Percentiles rank a stretch among this genome's conserved stretches.
Evolutionary conservation across 1,140 invertebrate genomes (phyloP).

Genomic region (Calliopsis andreniformis): DNA sequence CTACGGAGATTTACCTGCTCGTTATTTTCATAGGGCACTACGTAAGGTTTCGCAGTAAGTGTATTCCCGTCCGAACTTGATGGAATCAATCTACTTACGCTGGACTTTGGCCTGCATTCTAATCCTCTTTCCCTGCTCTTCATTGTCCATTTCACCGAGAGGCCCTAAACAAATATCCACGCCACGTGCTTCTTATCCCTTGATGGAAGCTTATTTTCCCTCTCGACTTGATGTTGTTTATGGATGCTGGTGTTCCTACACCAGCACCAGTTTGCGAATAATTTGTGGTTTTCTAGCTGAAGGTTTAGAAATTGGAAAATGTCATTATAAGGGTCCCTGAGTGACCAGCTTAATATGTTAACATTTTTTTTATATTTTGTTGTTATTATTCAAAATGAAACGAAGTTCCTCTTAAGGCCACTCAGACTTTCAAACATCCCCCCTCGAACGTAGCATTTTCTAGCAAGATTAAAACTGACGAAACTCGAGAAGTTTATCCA

Average conservation of each 20-base stretch:
- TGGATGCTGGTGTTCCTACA: too few species aligned
- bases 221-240: background rate
- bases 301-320: too few species aligned
- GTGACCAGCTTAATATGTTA: too few species aligned
- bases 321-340: too few species aligned
- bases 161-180: slow-evolving; percentile 68
- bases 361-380: too few species aligned
- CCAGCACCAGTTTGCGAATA: too few species aligned
- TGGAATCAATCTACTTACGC: slow-evolving; percentile 64
- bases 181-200: slow-evolving; percentile 1
- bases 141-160: slow-evolving; percentile 48
- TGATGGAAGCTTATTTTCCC: slow-evolving; percentile 10
- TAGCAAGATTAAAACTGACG: background rate
- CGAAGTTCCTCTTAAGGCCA: too few species aligned
- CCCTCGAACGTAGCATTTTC: background rate
- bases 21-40: slow-evolving; percentile 23
- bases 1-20: slow-evolving; percentile 11
- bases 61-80: slow-evolving; percentile 20
- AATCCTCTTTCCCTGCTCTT: slow-evolving; percentile 39
- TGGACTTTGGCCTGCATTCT: slow-evolving; percentile 33
- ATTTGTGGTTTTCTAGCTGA: too few species aligned
- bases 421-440: background rate
- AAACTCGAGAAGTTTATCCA: background rate
- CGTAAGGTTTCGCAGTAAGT: slow-evolving; percentile 25
- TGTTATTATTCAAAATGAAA: too few species aligned